phyloP scores from a whole-genome alignment of 53 echinoderm and acorn worm genomes.

The Glandiceps talaboti region DNA sequence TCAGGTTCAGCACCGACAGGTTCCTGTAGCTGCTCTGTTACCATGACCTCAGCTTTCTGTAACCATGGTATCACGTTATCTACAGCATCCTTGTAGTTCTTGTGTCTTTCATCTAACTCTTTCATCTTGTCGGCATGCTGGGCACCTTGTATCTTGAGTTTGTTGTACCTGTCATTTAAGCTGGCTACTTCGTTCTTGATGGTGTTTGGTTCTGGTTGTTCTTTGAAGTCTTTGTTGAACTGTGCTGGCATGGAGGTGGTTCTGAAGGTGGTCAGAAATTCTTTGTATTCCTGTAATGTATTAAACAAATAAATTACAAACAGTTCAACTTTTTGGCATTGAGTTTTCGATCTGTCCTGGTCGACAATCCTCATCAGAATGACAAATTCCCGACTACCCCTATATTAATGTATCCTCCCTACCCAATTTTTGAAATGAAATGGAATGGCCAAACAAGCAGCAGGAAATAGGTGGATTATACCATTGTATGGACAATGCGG shows the following conservation, averaged over 20 bases:
- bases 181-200: conserved; percentile 37
- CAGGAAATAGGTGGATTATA: no score
- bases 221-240: conserved; percentile 90
- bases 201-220: conserved; percentile 47
- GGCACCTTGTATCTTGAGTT: conserved; percentile 35
- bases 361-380: no score
- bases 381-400: no score
- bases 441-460: no score
- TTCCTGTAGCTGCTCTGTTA: conserved; percentile 49
- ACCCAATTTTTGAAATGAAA: no score
- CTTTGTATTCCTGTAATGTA: conserved; percentile 51
- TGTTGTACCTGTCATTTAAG: conserved; percentile 53
- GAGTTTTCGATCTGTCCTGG: no score
- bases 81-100: conserved; percentile 58
- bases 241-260: conserved; percentile 54
- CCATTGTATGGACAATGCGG: no score
- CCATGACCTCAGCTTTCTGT: conserved; percentile 63
- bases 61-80: conserved; percentile 57
- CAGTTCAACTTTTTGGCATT: no score
- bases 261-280: conserved; percentile 68
- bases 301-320: no score
- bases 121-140: conserved; percentile 40
- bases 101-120: conserved; percentile 65
- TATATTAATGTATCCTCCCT: no score
- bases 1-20: conserved; percentile 70